phyloP scores from a whole-genome alignment of 2,797 vertebrate species.

The Micropoecilia bifurca region DNA sequence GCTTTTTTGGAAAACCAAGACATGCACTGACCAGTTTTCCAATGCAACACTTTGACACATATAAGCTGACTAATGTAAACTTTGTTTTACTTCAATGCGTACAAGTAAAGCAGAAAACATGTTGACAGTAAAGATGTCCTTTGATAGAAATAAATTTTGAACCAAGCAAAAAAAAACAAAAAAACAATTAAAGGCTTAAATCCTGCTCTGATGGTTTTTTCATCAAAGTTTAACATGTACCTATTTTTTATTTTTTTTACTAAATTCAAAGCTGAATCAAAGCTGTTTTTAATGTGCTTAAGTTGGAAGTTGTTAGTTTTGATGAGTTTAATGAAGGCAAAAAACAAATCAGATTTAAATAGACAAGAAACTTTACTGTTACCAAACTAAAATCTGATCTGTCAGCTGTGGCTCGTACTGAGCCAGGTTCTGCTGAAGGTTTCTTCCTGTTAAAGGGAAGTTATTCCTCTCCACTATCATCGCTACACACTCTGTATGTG shows the following conservation, averaged over 20 bases:
- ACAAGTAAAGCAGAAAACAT: background rate
- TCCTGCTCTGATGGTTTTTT: background rate
- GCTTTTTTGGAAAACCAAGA: slow-evolving; percentile 1
- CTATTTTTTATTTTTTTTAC: background rate
- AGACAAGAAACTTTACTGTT: background rate
- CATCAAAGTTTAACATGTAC: background rate
- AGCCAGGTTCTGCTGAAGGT: no score
- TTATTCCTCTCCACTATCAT: no score
- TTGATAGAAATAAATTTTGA: background rate
- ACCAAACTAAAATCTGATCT: background rate
- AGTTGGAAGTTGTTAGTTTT: background rate
- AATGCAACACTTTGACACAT: background rate
- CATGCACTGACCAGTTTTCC: background rate
- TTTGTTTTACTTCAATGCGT: background rate
- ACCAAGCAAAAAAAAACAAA: background rate
- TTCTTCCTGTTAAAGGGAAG: no score
- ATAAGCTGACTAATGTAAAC: background rate
- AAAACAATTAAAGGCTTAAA: background rate
- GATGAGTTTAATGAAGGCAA: background rate
- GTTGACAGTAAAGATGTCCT: background rate
- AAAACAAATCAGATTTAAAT: background rate
- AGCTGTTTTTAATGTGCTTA: background rate
- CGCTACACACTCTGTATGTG: no score
- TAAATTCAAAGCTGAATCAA: background rate
- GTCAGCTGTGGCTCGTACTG: no score